Evolutionary conservation across 2,888 invertebrate genomes (phyloP).

Genomic region (Abscondita cerata): DNA sequence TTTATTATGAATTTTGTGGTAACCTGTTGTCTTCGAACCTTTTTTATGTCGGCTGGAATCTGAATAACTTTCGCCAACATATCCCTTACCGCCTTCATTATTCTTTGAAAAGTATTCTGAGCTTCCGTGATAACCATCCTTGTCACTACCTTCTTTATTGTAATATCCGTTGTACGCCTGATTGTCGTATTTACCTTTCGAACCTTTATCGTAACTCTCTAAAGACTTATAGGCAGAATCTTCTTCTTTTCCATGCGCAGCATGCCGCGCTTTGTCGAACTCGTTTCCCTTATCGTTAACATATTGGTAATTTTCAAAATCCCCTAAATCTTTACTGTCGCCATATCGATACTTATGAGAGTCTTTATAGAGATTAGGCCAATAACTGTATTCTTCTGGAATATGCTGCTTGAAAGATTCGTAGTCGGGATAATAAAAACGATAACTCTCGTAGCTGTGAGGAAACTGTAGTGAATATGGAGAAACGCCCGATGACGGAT

Average conservation of each 20-base stretch:
- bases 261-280: slow-evolving; percentile 60
- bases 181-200: slow-evolving; percentile 64
- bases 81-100: slow-evolving; percentile 61
- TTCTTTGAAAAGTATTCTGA: slow-evolving; percentile 65
- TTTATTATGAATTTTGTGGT: slow-evolving; percentile 76
- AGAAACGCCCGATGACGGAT: slow-evolving; percentile 38
- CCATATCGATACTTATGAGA: slow-evolving; percentile 10
- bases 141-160: slow-evolving; percentile 62
- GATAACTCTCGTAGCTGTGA: slow-evolving; percentile 44
- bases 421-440: slow-evolving; percentile 19
- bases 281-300: slow-evolving; percentile 58
- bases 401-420: neutral
- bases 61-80: slow-evolving; percentile 66
- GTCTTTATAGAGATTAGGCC: slow-evolving; percentile 1
- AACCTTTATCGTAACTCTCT: slow-evolving; percentile 64
- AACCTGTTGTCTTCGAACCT: slow-evolving; percentile 74
- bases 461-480: slow-evolving; percentile 46
- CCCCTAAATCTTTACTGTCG: slow-evolving; percentile 11
- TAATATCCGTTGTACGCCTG: slow-evolving; percentile 64
- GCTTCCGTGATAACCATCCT: slow-evolving; percentile 63
- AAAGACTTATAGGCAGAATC: slow-evolving; percentile 64
- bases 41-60: slow-evolving; percentile 68
- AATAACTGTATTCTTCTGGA: neutral
- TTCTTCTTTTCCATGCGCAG: slow-evolving; percentile 64
- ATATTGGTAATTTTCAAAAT: slow-evolving; percentile 10